Evolutionary conservation across 2,888 invertebrate species (phyloP), one percentile per base, ranked within the genome.

Genomic region (Melanophora roralis): DNA sequence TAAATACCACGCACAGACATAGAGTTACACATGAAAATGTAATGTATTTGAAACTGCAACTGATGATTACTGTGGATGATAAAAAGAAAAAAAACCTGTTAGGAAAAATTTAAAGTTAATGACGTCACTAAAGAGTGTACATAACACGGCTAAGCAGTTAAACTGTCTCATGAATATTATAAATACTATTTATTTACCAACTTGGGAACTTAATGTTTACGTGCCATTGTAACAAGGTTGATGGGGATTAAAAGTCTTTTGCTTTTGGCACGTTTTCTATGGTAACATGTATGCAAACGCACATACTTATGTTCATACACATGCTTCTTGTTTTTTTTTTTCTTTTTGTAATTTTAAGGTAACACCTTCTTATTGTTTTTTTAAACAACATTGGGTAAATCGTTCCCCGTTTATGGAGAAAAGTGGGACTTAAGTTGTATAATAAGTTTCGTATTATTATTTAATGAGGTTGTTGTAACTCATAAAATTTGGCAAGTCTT

Each of bases 181-280:
- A 51, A 43, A 14, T 32, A 51, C 49, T 14, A 27, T 27, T 27
- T 27, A 27, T 27, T 6, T 6, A 27, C 27, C 27, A 27, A 27
- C 27, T 27, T 27, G 27, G 27, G 27, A 3, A 27, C 4, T 27
- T 4, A 6, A 23, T 7, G 23, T 36, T 47, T 49, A 19, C 67
- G 23, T 68, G 51, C 45, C 62, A 62, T 34, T 64, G 43, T 72
- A 32, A 57, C 53, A 72, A 72, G 60, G 59, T 67, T 62, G 43
- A 68, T 40, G 36, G 19, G 19, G n/a, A 21, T 43, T 23, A n/a
- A 11, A 14, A 32, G 32, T 19, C 23, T 40, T 65, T 40, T 16
- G 6, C 53, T 67, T 23, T 81, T 83, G 86, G 87, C 88, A 87
- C 88, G 87, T 88, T 73, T 69, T 74, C 71, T 86, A 83, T 81